Percentiles rank a stretch among this genome's conserved stretches.
Evolutionary conservation across 2,888 invertebrate species (phyloP).

Genomic region (Megaustenia siamemsis): DNA sequence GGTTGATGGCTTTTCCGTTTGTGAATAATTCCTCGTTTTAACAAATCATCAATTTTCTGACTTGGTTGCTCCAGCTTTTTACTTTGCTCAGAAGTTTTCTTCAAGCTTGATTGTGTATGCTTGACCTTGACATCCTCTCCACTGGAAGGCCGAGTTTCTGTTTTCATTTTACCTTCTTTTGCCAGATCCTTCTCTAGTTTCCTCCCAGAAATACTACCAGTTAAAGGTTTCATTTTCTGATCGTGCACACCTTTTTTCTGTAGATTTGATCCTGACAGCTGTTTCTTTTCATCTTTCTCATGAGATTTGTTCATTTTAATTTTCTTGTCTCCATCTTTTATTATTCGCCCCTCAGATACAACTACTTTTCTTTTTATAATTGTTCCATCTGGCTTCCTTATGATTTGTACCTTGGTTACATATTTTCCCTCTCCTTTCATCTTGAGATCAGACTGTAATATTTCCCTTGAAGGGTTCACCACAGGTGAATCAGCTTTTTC

Average conservation of each 20-base stretch:
- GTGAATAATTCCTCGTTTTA: conserved; percentile 43
- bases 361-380: conserved; percentile 10
- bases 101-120: not conserved
- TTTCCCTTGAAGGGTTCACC: not conserved
- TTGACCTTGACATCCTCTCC: not conserved
- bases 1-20: conserved; percentile 53
- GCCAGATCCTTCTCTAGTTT: not conserved
- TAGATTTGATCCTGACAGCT: not conserved
- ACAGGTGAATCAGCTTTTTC: not conserved
- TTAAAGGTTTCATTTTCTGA: not conserved
- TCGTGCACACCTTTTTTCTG: not conserved
- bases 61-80: not conserved
- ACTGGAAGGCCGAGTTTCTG: not conserved
- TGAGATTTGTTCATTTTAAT: not conserved
- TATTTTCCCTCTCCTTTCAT: not conserved
- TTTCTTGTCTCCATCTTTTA: not conserved
- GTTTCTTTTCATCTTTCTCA: not conserved
- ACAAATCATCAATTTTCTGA: conserved; percentile 42
- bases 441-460: not conserved
- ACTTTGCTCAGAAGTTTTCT: not conserved
- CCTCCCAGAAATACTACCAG: not conserved
- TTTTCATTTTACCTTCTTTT: not conserved
- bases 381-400: conserved; percentile 30
- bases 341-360: conserved; percentile 1
- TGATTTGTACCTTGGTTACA: not conserved